A percentile compares a stretch with the other conserved stretches of the same genome.
These are phyloP conservation scores for Plecotus auritus DNA, from an alignment of 2,113 vertebrate species.

Conservation along the genomic window DNA sequence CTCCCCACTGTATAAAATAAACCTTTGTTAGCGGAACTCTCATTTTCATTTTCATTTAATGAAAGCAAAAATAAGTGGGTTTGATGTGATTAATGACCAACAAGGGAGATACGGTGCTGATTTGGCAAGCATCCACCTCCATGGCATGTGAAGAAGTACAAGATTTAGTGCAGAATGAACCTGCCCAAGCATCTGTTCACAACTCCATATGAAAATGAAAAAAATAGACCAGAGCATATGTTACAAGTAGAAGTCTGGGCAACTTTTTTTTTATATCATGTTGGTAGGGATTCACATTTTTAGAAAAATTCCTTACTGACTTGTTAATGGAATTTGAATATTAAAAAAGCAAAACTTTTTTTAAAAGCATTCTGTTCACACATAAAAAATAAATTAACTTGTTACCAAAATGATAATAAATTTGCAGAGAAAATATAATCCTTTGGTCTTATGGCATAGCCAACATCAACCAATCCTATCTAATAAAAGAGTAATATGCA, in stretches of 20 bases:
- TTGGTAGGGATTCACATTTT: neutral
- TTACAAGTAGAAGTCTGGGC: constrained; percentile 4
- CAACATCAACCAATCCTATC: neutral
- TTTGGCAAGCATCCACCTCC: constrained; percentile 2
- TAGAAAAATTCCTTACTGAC: constrained; percentile 1
- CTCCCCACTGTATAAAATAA: constrained; percentile 17
- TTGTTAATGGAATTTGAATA: neutral
- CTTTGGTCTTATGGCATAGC: neutral
- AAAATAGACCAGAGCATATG: constrained; percentile 56
- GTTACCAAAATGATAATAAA: neutral
- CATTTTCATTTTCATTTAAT: constrained; percentile 61
- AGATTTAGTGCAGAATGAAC: constrained; percentile 46
- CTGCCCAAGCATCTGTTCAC: constrained; percentile 61
- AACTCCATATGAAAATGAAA: neutral
- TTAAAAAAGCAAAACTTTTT: neutral
- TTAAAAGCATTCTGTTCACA: neutral
- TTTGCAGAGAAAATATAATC: neutral
- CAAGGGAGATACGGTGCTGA: neutral
- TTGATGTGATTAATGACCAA: constrained; percentile 52
- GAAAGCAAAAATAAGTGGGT: constrained; percentile 53
- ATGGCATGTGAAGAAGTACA: neutral
- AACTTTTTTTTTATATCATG: neutral
- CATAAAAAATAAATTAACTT: constrained; percentile 8
- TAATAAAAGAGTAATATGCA: too few species aligned
- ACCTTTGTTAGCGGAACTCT: constrained; percentile 20